Conservation (phyloP, 1,140 invertebrate genomes). For the Thaumetopoea pityocampa region DNA sequence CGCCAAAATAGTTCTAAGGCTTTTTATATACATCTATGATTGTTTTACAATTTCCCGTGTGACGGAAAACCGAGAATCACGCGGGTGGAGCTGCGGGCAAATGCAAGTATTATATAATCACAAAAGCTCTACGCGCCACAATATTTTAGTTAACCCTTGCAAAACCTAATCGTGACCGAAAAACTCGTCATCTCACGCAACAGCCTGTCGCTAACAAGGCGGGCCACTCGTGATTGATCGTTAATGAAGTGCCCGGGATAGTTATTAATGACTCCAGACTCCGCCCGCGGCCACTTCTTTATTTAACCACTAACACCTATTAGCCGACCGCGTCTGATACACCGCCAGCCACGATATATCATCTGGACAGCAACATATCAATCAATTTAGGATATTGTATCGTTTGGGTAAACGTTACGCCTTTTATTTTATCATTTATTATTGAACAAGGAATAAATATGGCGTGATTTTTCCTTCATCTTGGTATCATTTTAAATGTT, state of each 20-base stretch:
- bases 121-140: too few relatives aligned
- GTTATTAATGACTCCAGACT: slow-evolving; percentile 68
- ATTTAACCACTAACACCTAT: slow-evolving; percentile 67
- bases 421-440: slow-evolving; percentile 47
- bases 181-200: too few relatives aligned
- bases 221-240: slow-evolving; percentile 64
- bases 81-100: too few relatives aligned
- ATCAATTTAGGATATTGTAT: slow-evolving; percentile 66
- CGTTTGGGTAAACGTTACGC: slow-evolving; percentile 39
- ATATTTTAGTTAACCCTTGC: too few relatives aligned
- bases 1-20: too few relatives aligned
- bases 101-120: too few relatives aligned
- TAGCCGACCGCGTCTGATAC: slow-evolving; percentile 52
- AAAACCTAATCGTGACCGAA: too few relatives aligned
- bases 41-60: too few relatives aligned
- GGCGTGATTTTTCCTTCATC: background rate
- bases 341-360: slow-evolving; percentile 51
- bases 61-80: too few relatives aligned
- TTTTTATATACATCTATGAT: too few relatives aligned
- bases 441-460: slow-evolving; percentile 1
- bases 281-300: slow-evolving; percentile 53
- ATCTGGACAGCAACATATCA: slow-evolving; percentile 51
- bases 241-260: slow-evolving; percentile 68
- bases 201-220: slow-evolving; percentile 28
- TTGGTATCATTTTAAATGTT: background rate